A percentile compares a stretch with the other conserved stretches of the same genome.
Conservation (phyloP, 2,888 invertebrate species). For the Acanthacorydalis orientalis region DNA sequence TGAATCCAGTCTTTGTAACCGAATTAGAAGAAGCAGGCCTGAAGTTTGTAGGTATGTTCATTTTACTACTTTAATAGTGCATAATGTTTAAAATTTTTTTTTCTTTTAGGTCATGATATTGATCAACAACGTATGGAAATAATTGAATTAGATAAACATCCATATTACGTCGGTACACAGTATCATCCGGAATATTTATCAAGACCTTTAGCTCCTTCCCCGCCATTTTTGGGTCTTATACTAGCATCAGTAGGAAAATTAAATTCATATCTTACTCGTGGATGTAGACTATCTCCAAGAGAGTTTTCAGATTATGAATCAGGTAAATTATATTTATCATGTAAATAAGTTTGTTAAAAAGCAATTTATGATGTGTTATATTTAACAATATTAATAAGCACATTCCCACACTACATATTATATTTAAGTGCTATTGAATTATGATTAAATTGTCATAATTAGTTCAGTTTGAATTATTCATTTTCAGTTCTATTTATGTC, state of each 20-base stretch:
- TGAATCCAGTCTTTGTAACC: constrained; percentile 75
- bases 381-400: too few species aligned
- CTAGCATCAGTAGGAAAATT: constrained; percentile 77
- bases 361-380: not conserved
- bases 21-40: constrained; percentile 68
- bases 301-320: constrained; percentile 62
- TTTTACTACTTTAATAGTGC: not conserved
- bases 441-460: too few species aligned
- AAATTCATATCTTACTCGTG: constrained; percentile 49
- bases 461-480: not conserved
- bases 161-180: constrained; percentile 89
- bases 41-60: constrained; percentile 59
- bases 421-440: too few species aligned
- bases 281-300: constrained; percentile 57
- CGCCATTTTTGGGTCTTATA: constrained; percentile 88
- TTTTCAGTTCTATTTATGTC: too few species aligned
- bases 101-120: constrained; percentile 45
- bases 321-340: constrained; percentile 20
- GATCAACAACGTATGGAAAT: constrained; percentile 89
- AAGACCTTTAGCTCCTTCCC: constrained; percentile 78
- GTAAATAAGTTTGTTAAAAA: not conserved
- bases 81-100: not conserved
- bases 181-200: constrained; percentile 97
- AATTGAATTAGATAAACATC: constrained; percentile 69
- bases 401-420: too few species aligned